These are phyloP conservation scores for Cladorhizidae sp. DNA, from an alignment of 37 sponge, comb jelly and placozoan species.

Conservation along the genomic window DNA sequence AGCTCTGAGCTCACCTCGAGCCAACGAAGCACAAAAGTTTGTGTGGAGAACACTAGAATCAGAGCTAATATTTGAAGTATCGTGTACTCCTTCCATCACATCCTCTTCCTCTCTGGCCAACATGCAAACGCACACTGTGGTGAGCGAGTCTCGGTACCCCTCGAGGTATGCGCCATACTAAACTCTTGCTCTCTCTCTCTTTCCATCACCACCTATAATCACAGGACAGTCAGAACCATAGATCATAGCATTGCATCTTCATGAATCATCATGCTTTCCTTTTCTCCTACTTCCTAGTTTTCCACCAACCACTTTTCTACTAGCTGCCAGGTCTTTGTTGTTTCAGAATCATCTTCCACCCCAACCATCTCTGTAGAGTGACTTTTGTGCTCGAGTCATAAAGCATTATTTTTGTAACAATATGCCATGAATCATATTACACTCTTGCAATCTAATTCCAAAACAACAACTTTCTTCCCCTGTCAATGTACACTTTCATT, in stretches of 20 bases:
- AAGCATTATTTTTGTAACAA: too few relatives aligned
- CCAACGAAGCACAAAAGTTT: constrained; percentile 92
- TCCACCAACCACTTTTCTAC: too few relatives aligned
- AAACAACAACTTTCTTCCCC: too few relatives aligned
- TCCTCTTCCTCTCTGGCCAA: constrained; percentile 8
- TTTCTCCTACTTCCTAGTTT: background rate
- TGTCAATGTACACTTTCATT: too few relatives aligned
- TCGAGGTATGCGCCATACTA: constrained; percentile 43
- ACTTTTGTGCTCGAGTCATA: too few relatives aligned
- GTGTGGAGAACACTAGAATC: constrained; percentile 82
- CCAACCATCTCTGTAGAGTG: too few relatives aligned
- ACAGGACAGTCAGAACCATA: constrained; percentile 1
- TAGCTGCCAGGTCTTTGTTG: too few relatives aligned
- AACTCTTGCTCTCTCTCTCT: background rate
- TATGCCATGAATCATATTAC: too few relatives aligned
- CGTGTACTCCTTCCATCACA: constrained; percentile 63
- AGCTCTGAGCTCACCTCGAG: constrained; percentile 74
- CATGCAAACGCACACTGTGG: constrained; percentile 4
- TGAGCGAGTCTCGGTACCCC: constrained; percentile 28
- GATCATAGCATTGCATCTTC: too few relatives aligned
- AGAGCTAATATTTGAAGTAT: constrained; percentile 78
- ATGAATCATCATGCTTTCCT: background rate
- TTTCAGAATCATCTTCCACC: too few relatives aligned
- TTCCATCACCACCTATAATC: background rate
- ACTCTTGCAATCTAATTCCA: too few relatives aligned